Base-by-base conservation (phyloP, 2,113 vertebrate species). In the Phaethon lepturus region DNA sequence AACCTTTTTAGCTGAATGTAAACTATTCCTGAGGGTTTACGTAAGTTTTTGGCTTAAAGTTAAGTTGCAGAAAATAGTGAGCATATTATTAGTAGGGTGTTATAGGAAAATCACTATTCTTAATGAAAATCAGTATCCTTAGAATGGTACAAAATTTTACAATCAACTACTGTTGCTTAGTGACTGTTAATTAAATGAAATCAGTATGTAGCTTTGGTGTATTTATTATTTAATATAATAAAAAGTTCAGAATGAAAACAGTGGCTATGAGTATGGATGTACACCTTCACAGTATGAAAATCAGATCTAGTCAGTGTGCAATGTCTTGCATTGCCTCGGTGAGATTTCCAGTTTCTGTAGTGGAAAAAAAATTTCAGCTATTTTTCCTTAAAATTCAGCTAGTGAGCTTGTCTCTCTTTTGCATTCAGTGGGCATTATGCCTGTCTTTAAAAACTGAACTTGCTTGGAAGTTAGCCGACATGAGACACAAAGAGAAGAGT, bases 401-500 rank as follows among this genome's bases (percentile, higher is more conserved):
- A 22, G 13, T 28, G 76, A 64, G 5, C 3, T 67, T 58, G 2
- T 40, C 20, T 73, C 3, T 40, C 20, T 29, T 44, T 31, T 74
- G 24, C 55, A 47, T 47, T 42, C 68, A 14, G 13, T 63, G 15
- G 17, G 18, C 17, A 50, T 75, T 56, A 11, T 9, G 8, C 19
- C 11, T 68, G 44, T 5, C 63, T 62, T 76, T 49, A 40, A 38
- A 64, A 83, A 8, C 10, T 16, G 26, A 79, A 6, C 47, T 66
- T 77, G 11, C 35, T 8, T 56, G 59, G 25, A 28, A 13, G 15
- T 86, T 17, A 64, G 11, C 45, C 20, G 47, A 8, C 16, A 19
- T 0, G 3, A 55, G 22, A 13, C 17, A 28, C 9, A 15, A 17
- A 29, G 19, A 12, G 11, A 19, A 0, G 7, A 71, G 20, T 23